Evolutionary conservation across 2,113 vertebrate genomes (phyloP).

Genomic region (Antigone vipio): DNA sequence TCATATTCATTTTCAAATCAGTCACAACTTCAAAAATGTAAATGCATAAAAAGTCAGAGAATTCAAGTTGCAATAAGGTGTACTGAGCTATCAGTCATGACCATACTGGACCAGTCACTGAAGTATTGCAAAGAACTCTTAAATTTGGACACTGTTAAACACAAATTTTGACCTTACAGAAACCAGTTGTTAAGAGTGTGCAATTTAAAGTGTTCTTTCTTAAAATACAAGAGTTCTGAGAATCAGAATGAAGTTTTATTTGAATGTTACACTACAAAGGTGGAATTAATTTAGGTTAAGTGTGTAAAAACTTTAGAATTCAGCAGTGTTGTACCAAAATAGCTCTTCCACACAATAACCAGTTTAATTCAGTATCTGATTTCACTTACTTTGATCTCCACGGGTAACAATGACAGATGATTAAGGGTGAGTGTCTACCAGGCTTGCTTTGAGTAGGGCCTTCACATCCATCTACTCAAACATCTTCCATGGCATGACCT

Average conservation of each 20-base stretch:
- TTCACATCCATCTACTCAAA: not conserved
- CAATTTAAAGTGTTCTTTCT: not conserved
- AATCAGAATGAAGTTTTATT: not conserved
- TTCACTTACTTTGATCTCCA: not conserved
- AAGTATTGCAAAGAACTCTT: not conserved
- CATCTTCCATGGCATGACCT: accelerated
- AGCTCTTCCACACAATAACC: not conserved
- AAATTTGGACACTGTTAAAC: not conserved
- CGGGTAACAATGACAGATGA: not conserved
- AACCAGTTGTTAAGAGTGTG: not conserved
- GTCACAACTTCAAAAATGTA: not conserved
- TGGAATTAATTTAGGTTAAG: not conserved
- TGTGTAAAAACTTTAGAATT: not conserved
- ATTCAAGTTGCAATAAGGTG: not conserved
- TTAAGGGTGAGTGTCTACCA: not conserved
- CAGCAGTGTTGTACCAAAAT: not conserved
- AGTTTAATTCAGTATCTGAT: not conserved
- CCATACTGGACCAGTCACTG: not conserved
- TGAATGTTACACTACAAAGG: not conserved
- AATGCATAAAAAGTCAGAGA: not conserved
- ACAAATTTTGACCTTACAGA: not conserved
- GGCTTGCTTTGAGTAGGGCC: not conserved
- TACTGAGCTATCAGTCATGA: not conserved
- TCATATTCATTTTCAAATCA: not conserved
- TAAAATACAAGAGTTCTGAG: not conserved